phyloP scores from a whole-genome alignment of 2,113 vertebrate species.

The Oophaga pumilio region DNA sequence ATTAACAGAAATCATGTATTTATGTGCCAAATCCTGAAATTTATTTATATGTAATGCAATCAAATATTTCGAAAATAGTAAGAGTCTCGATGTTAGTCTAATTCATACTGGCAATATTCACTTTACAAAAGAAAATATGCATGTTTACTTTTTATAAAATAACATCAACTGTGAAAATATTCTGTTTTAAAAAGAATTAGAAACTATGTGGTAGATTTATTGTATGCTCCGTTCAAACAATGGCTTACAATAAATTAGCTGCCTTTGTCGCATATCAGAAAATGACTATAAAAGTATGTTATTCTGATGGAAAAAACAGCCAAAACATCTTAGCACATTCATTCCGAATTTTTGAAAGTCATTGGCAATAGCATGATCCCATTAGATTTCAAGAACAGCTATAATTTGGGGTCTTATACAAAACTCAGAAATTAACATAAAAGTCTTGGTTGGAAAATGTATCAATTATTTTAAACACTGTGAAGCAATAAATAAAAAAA shows the following conservation, averaged over 20 bases:
- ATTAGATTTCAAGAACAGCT: slow-evolving; percentile 55
- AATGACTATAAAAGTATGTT: slow-evolving; percentile 53
- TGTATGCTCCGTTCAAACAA: slow-evolving; percentile 42
- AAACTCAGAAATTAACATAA: slow-evolving; percentile 63
- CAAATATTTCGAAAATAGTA: not conserved
- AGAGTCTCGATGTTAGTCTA: not conserved
- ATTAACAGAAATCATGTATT: not conserved
- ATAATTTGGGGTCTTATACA: slow-evolving; percentile 60
- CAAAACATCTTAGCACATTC: slow-evolving; percentile 57
- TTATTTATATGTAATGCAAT: not conserved
- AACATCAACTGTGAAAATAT: slow-evolving; percentile 46
- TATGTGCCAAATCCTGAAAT: not conserved
- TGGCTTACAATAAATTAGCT: slow-evolving; percentile 25
- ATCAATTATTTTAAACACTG: slow-evolving; percentile 65
- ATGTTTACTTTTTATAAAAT: slow-evolving; percentile 47
- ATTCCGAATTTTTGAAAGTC: slow-evolving; percentile 58
- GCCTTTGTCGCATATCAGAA: slow-evolving; percentile 49
- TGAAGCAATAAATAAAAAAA: slow-evolving; percentile 68
- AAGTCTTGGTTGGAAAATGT: slow-evolving; percentile 63
- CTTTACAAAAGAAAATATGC: slow-evolving; percentile 40
- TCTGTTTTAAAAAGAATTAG: slow-evolving; percentile 45
- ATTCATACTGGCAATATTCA: not conserved
- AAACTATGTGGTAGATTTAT: slow-evolving; percentile 44
- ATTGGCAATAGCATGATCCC: slow-evolving; percentile 56
- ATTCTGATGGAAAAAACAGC: slow-evolving; percentile 53